Evolutionary conservation across 1,140 invertebrate genomes (phyloP).

Genomic region (Drosophila novamexicana): DNA sequence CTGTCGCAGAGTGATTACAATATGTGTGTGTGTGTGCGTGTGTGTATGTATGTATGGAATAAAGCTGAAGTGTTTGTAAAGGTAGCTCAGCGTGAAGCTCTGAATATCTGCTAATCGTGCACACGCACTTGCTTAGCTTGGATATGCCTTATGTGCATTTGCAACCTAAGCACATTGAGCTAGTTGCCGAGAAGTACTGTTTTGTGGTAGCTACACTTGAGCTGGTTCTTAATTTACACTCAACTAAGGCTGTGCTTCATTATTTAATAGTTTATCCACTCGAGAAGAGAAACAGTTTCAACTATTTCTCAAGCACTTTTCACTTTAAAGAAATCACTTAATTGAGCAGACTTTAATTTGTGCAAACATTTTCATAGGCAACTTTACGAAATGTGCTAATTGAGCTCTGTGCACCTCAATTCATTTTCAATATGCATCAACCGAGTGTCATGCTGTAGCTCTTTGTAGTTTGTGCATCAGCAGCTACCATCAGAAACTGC

Average conservation of each 20-base stretch:
- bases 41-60: too few relatives aligned
- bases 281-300: background rate
- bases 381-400: conserved; percentile 12
- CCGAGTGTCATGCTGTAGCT: background rate
- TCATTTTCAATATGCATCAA: background rate
- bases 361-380: conserved; percentile 20
- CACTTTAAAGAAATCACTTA: background rate
- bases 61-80: too few relatives aligned
- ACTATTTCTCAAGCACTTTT: background rate
- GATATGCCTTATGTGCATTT: background rate
- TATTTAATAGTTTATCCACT: background rate
- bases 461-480: conserved; percentile 18
- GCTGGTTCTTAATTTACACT: background rate
- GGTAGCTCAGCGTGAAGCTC: too few relatives aligned
- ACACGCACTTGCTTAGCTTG: too few relatives aligned
- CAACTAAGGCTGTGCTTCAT: background rate
- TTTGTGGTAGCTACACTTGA: too few relatives aligned
- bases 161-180: background rate
- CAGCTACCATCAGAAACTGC: background rate
- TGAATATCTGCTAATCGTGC: too few relatives aligned
- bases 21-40: too few relatives aligned
- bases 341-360: background rate
- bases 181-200: background rate
- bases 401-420: conserved; percentile 3
- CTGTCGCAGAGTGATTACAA: too few relatives aligned